Percentiles rank a stretch among this genome's conserved stretches.
Evolutionary conservation across 2,888 invertebrate genomes (phyloP).

Genomic region (Alloscopus bannaensis): DNA sequence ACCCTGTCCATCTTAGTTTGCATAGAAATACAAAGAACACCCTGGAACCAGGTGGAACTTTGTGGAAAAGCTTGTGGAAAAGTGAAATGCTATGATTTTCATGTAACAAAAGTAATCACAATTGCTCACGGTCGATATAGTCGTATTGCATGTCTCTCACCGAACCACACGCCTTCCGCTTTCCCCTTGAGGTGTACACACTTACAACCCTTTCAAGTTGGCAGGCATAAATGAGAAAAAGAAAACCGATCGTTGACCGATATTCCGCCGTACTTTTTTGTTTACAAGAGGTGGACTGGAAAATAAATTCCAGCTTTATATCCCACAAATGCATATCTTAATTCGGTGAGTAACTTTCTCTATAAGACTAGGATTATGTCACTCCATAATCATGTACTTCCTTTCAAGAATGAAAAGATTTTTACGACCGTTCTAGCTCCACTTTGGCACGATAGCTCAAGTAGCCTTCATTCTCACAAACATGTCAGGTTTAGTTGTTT

Average conservation of each 20-base stretch:
- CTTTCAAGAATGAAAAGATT: neutral
- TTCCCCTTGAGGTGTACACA: neutral
- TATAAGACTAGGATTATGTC: no score
- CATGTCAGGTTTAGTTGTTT: no score
- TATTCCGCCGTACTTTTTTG: slow-evolving; percentile 14
- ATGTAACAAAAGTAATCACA: no score
- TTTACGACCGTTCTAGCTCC: slow-evolving; percentile 5
- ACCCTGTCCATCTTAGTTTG: no score
- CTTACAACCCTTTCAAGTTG: neutral
- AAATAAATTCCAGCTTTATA: slow-evolving; percentile 6
- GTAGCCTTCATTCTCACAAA: no score
- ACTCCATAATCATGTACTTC: neutral
- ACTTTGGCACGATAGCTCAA: no score
- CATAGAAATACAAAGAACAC: no score
- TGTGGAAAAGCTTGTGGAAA: no score
- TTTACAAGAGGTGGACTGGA: neutral
- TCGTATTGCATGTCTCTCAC: slow-evolving; percentile 50
- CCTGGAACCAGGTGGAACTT: no score
- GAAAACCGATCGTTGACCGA: slow-evolving; percentile 36
- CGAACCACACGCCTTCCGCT: slow-evolving; percentile 19
- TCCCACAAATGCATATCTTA: no score
- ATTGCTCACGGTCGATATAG: slow-evolving; percentile 45
- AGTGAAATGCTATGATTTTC: no score
- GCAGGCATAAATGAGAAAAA: neutral
- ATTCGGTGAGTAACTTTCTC: no score